phyloP scores from a whole-genome alignment of 2,797 vertebrate genomes.

The Lutjanus argentimaculatus region DNA sequence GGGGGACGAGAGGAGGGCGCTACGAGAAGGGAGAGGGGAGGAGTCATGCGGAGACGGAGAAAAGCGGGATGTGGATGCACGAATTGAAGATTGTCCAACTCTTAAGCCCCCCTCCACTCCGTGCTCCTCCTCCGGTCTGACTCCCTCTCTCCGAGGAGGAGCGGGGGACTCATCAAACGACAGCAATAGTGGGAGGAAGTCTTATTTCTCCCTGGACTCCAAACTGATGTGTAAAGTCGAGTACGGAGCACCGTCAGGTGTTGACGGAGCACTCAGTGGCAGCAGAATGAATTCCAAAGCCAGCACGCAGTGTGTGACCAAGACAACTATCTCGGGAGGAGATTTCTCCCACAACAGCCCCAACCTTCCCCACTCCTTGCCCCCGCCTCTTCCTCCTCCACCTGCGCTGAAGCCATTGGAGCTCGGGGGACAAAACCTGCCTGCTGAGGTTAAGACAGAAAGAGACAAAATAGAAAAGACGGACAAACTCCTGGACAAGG shows the following conservation, averaged over 20 bases:
- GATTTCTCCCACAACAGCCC: constrained; percentile 86
- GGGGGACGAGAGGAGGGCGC: constrained; percentile 80
- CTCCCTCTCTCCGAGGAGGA: constrained; percentile 82
- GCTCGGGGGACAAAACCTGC: constrained; percentile 82
- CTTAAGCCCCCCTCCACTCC: constrained; percentile 84
- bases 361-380: constrained; percentile 77
- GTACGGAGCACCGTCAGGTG: constrained; percentile 69
- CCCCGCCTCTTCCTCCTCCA: constrained; percentile 87
- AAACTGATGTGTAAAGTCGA: constrained; percentile 87
- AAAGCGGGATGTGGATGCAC: constrained; percentile 81
- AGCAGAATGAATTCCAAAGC: constrained; percentile 86
- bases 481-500: constrained; percentile 85
- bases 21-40: constrained; percentile 80
- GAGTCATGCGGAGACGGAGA: constrained; percentile 82
- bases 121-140: constrained; percentile 77
- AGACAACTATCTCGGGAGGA: constrained; percentile 80
- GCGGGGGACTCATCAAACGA: constrained; percentile 81
- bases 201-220: constrained; percentile 87
- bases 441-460: constrained; percentile 84
- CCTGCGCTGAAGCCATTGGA: constrained; percentile 88
- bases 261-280: constrained; percentile 76
- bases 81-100: constrained; percentile 81
- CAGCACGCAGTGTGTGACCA: constrained; percentile 82
- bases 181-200: constrained; percentile 83
- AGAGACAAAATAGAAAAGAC: constrained; percentile 87